These are phyloP conservation scores for Heliconius himera DNA, from an alignment of 1,140 invertebrate genomes.

Conservation along the genomic window DNA sequence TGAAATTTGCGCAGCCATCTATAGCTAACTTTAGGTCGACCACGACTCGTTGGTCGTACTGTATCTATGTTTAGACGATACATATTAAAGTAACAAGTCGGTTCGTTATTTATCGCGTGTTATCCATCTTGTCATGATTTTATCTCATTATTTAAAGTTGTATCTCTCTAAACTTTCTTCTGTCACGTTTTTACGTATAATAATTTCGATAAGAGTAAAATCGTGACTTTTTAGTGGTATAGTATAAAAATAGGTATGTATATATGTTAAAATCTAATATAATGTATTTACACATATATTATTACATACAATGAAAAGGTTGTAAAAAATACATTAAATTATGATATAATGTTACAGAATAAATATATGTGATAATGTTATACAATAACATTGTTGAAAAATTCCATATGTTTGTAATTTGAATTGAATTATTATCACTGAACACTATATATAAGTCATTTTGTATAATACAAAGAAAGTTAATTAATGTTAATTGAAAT, in stretches of 20 bases:
- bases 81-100: not conserved
- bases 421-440: no score
- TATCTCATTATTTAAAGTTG: not conserved
- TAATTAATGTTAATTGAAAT: no score
- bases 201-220: not conserved
- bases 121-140: not conserved
- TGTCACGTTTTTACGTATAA: not conserved
- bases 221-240: not conserved
- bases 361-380: no score
- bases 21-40: no score
- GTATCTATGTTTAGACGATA: not conserved
- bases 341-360: no score
- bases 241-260: not conserved
- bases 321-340: not conserved
- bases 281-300: not conserved
- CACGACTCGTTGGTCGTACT: not conserved
- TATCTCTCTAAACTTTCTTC: not conserved
- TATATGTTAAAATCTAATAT: not conserved
- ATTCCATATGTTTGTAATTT: no score
- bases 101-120: not conserved
- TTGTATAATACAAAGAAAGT: no score
- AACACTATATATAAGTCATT: no score
- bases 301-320: not conserved
- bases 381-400: no score
- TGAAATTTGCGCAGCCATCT: no score